Evolutionary conservation across 2,113 vertebrate genomes (phyloP).

Genomic region (Microtus richardsoni): DNA sequence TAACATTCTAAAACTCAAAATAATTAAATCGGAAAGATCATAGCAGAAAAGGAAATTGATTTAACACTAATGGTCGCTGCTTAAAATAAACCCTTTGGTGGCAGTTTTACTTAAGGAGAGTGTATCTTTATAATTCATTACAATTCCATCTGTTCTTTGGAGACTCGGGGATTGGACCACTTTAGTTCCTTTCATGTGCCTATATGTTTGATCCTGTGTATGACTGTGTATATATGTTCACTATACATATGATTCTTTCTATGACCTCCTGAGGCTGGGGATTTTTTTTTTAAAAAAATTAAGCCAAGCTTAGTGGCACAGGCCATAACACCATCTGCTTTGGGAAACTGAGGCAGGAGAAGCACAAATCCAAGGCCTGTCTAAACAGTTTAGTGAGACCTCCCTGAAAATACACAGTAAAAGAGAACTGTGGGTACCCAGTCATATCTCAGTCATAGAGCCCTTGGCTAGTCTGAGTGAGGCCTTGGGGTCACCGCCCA

Average conservation of each 20-base stretch:
- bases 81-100: neutral
- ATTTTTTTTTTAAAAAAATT: neutral
- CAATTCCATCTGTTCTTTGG: neutral
- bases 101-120: neutral
- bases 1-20: neutral
- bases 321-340: neutral
- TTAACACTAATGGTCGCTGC: neutral
- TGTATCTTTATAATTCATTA: constrained; percentile 41
- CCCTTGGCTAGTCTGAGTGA: no score
- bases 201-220: neutral
- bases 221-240: neutral
- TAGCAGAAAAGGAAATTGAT: neutral
- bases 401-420: neutral
- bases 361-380: neutral
- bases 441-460: neutral
- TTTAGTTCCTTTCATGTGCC: neutral
- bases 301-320: neutral
- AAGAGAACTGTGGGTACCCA: neutral
- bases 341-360: neutral
- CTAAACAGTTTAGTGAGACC: neutral
- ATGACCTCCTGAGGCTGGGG: neutral
- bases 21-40: neutral
- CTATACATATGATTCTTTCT: neutral
- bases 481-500: neutral
- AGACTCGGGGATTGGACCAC: neutral